Percentiles rank a stretch among this genome's conserved stretches.
These are phyloP conservation scores for Labeo catla DNA, from an alignment of 2,113 vertebrate species.

Conservation along the genomic window DNA sequence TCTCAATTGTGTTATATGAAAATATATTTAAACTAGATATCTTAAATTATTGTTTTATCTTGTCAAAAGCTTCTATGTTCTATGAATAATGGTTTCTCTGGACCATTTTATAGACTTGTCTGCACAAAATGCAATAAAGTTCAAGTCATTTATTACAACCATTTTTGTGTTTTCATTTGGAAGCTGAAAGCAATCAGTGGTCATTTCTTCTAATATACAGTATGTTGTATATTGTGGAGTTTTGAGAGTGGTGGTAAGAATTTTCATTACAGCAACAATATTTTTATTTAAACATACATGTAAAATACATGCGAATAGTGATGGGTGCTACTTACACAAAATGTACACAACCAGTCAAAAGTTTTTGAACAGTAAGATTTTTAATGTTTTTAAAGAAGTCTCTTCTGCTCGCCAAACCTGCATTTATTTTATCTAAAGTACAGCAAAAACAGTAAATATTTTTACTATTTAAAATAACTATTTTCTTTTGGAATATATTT, in stretches of 20 bases:
- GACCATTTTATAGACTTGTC: conserved; percentile 88
- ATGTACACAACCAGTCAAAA: neutral
- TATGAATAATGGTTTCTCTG: conserved; percentile 82
- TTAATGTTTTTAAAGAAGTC: no score
- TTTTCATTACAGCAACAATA: neutral
- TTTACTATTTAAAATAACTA: no score
- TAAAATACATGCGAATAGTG: neutral
- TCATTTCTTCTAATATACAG: neutral
- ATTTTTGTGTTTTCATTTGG: conserved; percentile 38
- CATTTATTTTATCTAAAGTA: no score
- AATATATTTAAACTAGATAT: conserved; percentile 60
- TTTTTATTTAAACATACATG: neutral
- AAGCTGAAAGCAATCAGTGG: neutral
- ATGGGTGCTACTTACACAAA: neutral
- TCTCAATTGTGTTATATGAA: conserved; percentile 77
- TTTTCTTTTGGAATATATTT: no score
- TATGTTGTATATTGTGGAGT: neutral
- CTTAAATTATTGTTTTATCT: conserved; percentile 76
- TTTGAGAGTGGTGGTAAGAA: neutral
- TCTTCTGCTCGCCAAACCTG: no score
- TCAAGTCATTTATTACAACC: conserved; percentile 85
- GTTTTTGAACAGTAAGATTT: no score
- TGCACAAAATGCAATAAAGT: conserved; percentile 92
- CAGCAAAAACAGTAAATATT: no score
- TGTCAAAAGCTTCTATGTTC: conserved; percentile 85